Percentiles rank a stretch among this genome's conserved stretches.
Conservation (phyloP, 2,888 invertebrate species). For the Epirrhoe alternata region DNA sequence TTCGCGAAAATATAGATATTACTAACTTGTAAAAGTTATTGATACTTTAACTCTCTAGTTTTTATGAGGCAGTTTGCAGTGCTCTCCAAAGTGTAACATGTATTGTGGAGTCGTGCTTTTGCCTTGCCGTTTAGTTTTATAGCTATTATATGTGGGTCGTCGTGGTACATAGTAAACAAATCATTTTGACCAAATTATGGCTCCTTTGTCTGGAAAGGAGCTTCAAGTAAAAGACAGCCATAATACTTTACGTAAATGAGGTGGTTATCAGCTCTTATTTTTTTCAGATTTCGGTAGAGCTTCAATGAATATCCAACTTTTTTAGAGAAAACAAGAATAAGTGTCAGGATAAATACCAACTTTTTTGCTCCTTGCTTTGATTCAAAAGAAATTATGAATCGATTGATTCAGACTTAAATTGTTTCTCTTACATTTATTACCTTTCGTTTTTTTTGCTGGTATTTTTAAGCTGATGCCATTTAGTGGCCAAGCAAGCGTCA, state of each 20-base stretch:
- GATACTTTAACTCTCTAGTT: constrained; percentile 6
- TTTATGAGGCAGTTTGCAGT: constrained; percentile 2
- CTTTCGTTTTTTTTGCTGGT: too few species aligned
- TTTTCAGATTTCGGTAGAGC: constrained; percentile 22
- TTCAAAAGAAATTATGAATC: too few species aligned
- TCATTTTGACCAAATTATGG: not conserved
- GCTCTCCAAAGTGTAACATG: not conserved
- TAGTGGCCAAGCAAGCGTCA: too few species aligned
- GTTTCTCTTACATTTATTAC: too few species aligned
- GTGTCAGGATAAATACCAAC: too few species aligned
- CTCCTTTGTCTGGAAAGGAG: constrained; percentile 25
- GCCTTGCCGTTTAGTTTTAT: constrained; percentile 1
- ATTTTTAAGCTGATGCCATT: too few species aligned
- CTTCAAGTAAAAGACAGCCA: constrained; percentile 29
- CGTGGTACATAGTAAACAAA: not conserved
- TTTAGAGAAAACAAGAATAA: too few species aligned
- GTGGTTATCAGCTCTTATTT: constrained; percentile 46
- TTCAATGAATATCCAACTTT: too few species aligned
- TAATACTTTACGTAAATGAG: constrained; percentile 59
- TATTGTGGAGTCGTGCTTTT: constrained; percentile 1
- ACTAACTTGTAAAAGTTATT: constrained; percentile 12
- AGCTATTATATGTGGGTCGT: not conserved
- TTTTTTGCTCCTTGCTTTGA: too few species aligned
- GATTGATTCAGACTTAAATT: too few species aligned
- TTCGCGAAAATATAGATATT: constrained; percentile 21